Evolutionary conservation across 2,797 vertebrate genomes (phyloP).

Genomic region (Hemitrygon akajei): DNA sequence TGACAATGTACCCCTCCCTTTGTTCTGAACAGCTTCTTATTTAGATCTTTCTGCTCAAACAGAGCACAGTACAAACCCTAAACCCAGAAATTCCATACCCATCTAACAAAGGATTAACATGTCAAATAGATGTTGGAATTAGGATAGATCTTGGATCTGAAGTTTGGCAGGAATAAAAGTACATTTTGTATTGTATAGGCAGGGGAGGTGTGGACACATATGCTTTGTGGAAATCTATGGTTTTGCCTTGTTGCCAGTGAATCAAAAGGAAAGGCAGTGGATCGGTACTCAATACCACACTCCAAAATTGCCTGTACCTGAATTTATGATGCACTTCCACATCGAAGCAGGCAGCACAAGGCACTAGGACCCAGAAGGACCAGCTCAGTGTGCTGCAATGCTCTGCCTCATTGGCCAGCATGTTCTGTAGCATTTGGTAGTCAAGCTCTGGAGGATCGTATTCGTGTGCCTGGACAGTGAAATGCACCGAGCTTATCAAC

Average conservation of each 20-base stretch:
- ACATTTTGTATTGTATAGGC: too few relatives aligned
- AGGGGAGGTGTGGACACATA: too few relatives aligned
- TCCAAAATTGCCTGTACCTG: background rate
- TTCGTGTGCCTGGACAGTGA: background rate
- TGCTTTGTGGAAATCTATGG: background rate
- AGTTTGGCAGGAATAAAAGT: too few relatives aligned
- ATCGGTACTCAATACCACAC: background rate
- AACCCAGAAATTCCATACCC: too few relatives aligned
- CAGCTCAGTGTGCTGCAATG: background rate
- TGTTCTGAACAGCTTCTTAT: too few relatives aligned
- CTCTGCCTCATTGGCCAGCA: background rate
- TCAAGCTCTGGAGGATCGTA: background rate
- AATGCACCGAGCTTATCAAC: conserved; percentile 63
- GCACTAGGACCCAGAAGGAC: conserved; percentile 28
- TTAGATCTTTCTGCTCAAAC: too few relatives aligned
- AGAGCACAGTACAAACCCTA: too few relatives aligned
- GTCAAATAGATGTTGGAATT: too few relatives aligned
- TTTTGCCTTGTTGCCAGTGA: background rate
- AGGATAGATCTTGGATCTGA: too few relatives aligned
- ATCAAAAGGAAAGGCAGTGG: background rate
- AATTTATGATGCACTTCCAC: background rate
- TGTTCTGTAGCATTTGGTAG: background rate
- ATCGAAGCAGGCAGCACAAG: background rate
- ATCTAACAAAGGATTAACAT: too few relatives aligned
- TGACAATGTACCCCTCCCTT: too few relatives aligned